Conservation (phyloP, 2,113 vertebrate genomes). For the Diadophis punctatus region DNA sequence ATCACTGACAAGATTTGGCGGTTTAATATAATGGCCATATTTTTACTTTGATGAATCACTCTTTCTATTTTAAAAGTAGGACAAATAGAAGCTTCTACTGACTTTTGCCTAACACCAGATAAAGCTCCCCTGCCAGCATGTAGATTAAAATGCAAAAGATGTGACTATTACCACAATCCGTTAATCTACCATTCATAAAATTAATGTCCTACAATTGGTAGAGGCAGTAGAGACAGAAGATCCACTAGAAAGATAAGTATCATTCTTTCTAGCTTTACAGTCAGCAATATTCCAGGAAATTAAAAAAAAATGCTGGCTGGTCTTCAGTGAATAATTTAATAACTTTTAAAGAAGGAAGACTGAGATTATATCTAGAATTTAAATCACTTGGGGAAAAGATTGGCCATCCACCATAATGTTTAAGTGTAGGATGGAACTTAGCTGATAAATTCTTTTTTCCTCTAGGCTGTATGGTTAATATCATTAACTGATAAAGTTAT, state of each 20-base stretch:
- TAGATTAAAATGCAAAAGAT: not conserved
- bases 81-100: not conserved
- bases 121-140: not conserved
- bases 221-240: not conserved
- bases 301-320: not conserved
- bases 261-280: not conserved
- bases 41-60: not conserved
- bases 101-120: not conserved
- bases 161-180: not conserved
- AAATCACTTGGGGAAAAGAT: not conserved
- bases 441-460: not conserved
- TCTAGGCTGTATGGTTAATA: not conserved
- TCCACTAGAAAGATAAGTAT: not conserved
- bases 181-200: not conserved
- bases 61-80: not conserved
- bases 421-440: not conserved
- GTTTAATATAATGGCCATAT: not conserved
- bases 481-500: not conserved
- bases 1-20: not conserved
- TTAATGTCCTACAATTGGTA: not conserved
- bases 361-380: not conserved
- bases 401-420: not conserved
- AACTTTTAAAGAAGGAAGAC: not conserved
- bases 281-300: not conserved
- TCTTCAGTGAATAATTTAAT: not conserved